phyloP scores from a whole-genome alignment of 2,113 vertebrate genomes.

The Lonchura striata region DNA sequence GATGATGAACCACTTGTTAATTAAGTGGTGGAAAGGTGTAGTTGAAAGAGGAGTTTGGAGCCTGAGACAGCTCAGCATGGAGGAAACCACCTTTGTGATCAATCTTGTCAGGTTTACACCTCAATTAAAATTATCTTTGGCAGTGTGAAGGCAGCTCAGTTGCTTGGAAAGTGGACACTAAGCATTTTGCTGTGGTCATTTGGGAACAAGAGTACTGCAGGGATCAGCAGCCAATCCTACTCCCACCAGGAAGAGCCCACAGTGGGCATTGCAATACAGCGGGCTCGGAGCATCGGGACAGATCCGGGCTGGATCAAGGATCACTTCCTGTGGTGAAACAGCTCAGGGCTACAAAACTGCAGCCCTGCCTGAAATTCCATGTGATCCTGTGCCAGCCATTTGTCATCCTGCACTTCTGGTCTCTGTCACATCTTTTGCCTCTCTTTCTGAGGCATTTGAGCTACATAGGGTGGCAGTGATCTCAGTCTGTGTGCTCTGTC shows the following conservation, averaged over 20 bases:
- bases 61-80: not conserved
- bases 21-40: not conserved
- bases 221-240: not conserved
- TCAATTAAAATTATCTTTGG: slow-evolving; percentile 18
- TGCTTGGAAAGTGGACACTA: not conserved
- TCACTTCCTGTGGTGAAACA: fast-evolving
- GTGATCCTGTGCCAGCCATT: not conserved
- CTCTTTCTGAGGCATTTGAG: not conserved
- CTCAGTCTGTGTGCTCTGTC: not conserved
- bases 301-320: not conserved
- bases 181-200: not conserved
- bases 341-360: not conserved
- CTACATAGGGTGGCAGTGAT: fast-evolving
- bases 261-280: fast-evolving
- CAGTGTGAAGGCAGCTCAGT: not conserved
- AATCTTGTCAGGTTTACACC: not conserved
- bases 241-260: not conserved
- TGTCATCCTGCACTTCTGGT: not conserved
- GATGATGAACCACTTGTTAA: not conserved
- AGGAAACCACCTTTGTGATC: not conserved
- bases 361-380: not conserved
- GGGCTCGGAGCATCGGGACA: fast-evolving
- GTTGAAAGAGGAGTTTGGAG: not conserved
- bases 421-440: not conserved
- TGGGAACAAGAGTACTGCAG: not conserved